Conservation (phyloP, 2,113 vertebrate genomes). For the Mesocricetus auratus region DNA sequence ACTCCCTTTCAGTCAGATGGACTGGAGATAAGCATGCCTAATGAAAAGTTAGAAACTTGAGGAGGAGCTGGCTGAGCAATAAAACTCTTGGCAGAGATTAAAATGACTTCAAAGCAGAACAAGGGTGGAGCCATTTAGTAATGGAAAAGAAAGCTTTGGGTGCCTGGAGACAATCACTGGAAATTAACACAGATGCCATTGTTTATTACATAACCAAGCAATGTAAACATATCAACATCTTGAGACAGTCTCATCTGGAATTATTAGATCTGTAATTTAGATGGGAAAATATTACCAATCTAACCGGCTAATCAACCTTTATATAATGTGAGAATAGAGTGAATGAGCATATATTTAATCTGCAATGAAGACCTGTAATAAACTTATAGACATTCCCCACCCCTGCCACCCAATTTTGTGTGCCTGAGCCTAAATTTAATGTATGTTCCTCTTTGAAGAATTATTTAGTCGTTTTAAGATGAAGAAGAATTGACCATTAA, state of each 20-base stretch:
- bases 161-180: slow-evolving; percentile 43
- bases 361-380: slow-evolving; percentile 49
- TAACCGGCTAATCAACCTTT: slow-evolving; percentile 51
- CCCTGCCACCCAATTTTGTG: neutral
- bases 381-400: neutral
- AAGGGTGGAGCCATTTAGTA: slow-evolving; percentile 19
- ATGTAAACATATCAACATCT: slow-evolving; percentile 35
- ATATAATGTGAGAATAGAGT: slow-evolving; percentile 55
- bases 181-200: slow-evolving; percentile 63
- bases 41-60: slow-evolving; percentile 57
- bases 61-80: neutral
- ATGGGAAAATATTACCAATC: slow-evolving; percentile 61
- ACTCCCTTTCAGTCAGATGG: neutral
- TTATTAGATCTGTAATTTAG: slow-evolving; percentile 58
- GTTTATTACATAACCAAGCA: slow-evolving; percentile 63
- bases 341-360: slow-evolving; percentile 55
- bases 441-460: slow-evolving; percentile 36
- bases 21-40: slow-evolving; percentile 1
- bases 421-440: slow-evolving; percentile 36
- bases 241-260: slow-evolving; percentile 61
- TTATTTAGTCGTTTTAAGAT: slow-evolving; percentile 34
- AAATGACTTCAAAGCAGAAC: slow-evolving; percentile 63
- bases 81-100: slow-evolving; percentile 44
- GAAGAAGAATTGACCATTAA: slow-evolving; percentile 27
- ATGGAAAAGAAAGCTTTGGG: slow-evolving; percentile 55